Evolutionary conservation across 2,113 vertebrate genomes (phyloP), one percentile per base, ranked within the genome.

Genomic region (Platichthys flesus): DNA sequence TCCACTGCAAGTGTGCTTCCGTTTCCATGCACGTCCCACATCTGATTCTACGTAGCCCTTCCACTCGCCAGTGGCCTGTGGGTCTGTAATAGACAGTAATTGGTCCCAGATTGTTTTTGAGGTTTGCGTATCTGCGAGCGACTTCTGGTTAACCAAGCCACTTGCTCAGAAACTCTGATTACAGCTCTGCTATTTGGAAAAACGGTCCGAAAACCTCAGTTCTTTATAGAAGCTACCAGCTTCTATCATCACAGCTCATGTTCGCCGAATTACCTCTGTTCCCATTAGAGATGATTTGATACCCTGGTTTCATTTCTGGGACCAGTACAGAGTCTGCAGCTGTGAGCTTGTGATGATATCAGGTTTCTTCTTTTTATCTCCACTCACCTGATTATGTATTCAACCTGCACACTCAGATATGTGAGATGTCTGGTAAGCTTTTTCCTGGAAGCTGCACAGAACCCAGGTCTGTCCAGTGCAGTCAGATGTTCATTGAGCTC

Each of bases 91-190:
- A 91, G 79, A 70, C 86, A 72, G 68, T 93, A 94, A 94, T 93
- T 71, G 91, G 84, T 89, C 88, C 90, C 94, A 94, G 92, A 93
- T 94, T 93, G 84, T 86, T 90, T 89, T 88, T 91, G 85, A 88
- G 90, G 86, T 88, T 74, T 69, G 83, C 67, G 65, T 90, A 87
- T 91, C 78, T 87, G 65, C 79, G 24, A 31, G 85, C 66, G 78
- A 82, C 85, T 14, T 85, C 56, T 89, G 90, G 90, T 93, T 91
- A 91, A 91, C 90, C 86, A 51, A 85, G 84, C 88, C 91, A 93
- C 92, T 92, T 92, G 91, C 91, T 91, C 78, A 89, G 79, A 89
- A 90, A 89, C 88, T 78, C 71, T 85, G 87, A 92, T 91, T 92
- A 92, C 78, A 90, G 90, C 67, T 89, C 78, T 80, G 70, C 83